Evolutionary conservation across 2,888 invertebrate species (phyloP).

Genomic region (Erannis defoliaria): DNA sequence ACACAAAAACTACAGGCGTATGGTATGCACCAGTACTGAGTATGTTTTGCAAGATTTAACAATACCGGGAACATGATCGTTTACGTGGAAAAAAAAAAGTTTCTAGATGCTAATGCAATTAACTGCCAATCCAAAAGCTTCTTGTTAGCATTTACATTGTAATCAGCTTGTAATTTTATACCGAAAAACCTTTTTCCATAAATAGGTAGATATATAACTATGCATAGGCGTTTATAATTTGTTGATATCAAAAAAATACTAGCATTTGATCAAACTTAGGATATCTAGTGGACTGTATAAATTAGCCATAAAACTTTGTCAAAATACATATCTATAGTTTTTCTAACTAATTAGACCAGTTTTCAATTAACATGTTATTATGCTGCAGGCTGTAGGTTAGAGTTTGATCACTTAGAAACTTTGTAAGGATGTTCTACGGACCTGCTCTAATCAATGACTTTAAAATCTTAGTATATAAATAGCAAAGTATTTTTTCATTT

Average conservation of each 20-base stretch:
- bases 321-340: constrained; percentile 20
- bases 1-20: background rate
- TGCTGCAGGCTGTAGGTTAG: constrained; percentile 26
- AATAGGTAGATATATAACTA: background rate
- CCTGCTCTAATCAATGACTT: background rate
- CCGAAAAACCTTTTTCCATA: background rate
- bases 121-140: background rate
- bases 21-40: background rate
- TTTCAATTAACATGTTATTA: constrained; percentile 8
- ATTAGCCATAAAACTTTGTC: constrained; percentile 19
- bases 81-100: background rate
- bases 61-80: background rate
- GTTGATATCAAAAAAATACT: no score
- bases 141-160: background rate
- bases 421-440: constrained; percentile 3
- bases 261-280: background rate
- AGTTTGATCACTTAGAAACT: constrained; percentile 13
- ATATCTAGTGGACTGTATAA: constrained; percentile 13
- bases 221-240: background rate
- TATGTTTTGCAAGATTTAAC: background rate
- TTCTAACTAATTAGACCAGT: constrained; percentile 18
- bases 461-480: no score
- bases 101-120: background rate
- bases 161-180: background rate
- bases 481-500: no score